Evolutionary conservation across 2,113 vertebrate genomes (phyloP).

Genomic region (Caranx melampygus): DNA sequence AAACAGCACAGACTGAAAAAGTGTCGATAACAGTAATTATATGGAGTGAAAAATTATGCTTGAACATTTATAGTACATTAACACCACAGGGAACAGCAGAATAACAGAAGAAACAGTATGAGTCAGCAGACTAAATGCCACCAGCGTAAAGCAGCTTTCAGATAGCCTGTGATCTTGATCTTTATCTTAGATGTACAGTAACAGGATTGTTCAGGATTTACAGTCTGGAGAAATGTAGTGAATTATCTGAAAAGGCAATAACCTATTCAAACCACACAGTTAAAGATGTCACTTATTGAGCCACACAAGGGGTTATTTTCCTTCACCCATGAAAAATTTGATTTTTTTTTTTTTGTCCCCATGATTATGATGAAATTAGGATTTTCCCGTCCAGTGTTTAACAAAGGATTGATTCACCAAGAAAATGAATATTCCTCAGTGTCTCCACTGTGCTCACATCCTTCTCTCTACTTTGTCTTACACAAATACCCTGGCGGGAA

Average conservation of each 20-base stretch:
- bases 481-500: background rate
- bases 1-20: background rate
- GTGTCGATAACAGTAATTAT: background rate
- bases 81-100: background rate
- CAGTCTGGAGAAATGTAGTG: background rate
- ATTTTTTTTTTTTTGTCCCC: background rate
- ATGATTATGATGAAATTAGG: background rate
- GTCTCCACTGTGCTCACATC: background rate
- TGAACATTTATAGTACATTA: background rate
- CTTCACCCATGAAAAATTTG: background rate
- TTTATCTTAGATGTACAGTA: background rate
- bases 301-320: background rate
- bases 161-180: background rate
- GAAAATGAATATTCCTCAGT: conserved; percentile 2
- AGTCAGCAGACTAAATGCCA: background rate
- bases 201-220: background rate
- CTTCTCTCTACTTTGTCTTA: background rate
- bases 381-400: background rate
- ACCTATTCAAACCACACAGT: background rate
- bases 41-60: background rate
- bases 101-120: background rate
- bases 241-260: background rate
- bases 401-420: conserved; percentile 2
- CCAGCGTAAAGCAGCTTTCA: background rate
- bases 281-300: background rate